Evolutionary conservation across 2,888 invertebrate genomes (phyloP).

Genomic region (Sepiola atlantica): DNA sequence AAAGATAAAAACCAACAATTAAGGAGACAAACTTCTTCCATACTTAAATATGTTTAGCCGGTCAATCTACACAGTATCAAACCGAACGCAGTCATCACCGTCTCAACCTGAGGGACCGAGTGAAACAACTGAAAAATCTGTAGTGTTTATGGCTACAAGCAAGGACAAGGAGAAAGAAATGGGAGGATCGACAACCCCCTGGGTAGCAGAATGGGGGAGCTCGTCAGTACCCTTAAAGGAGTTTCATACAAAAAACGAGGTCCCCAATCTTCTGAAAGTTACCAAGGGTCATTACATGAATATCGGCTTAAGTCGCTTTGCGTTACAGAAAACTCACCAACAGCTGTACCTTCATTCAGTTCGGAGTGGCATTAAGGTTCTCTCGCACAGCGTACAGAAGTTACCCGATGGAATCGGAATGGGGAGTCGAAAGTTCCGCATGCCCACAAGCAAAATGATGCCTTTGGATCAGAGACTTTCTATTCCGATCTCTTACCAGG

Average conservation of each 20-base stretch:
- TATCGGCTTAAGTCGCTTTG: slow-evolving; percentile 87
- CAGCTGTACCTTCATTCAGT: slow-evolving; percentile 87
- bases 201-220: slow-evolving; percentile 66
- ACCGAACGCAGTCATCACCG: neutral
- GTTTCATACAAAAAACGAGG: slow-evolving; percentile 81
- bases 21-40: neutral
- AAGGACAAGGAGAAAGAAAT: slow-evolving; percentile 54
- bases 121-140: neutral
- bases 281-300: slow-evolving; percentile 95
- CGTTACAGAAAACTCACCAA: slow-evolving; percentile 80
- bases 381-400: slow-evolving; percentile 66
- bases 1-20: neutral
- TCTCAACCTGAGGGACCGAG: neutral
- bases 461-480: slow-evolving; percentile 80
- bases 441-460: slow-evolving; percentile 54
- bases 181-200: slow-evolving; percentile 49
- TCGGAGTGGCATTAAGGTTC: slow-evolving; percentile 84
- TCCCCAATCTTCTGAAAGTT: slow-evolving; percentile 90
- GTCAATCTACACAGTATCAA: neutral
- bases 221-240: slow-evolving; percentile 71
- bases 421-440: slow-evolving; percentile 51
- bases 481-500: slow-evolving; percentile 91
- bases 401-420: slow-evolving; percentile 55
- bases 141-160: slow-evolving; percentile 50
- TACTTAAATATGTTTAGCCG: neutral